Base-by-base conservation (phyloP, 64 coral and sea anemone species). In the Montipora foliosa region DNA sequence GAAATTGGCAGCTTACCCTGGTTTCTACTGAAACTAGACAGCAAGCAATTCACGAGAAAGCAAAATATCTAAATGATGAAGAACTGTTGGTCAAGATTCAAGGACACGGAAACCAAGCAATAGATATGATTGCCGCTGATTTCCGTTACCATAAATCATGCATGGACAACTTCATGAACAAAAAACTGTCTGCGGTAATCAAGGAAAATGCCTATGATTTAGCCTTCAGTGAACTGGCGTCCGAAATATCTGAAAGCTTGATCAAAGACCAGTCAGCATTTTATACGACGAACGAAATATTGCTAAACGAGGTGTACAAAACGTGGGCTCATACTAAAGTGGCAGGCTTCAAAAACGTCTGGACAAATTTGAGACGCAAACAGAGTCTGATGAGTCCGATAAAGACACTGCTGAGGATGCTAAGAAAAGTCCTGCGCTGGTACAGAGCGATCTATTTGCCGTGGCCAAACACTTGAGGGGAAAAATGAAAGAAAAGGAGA, bases 71-170 rank as follows among this genome's bases (percentile, higher is more conserved):
- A 59, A 78, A 89, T 78, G 87, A 89, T 44, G 47, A 89, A 58
- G 87, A 79, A 55, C 75, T 89, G 87, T 70, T 89, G 51, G 50
- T 88, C 21, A 74, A 88, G 44, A 76, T 88, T 74, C 68, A 88
- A 88, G 87, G 87, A 5, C 55, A 88, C 55, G 87, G 70, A 73
- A 88, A 88, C 45, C 46, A 76, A 47, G 49, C 67, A 20, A 88
- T 88, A 48, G 87, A 88, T 58, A 88, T 88, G 87, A 88, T 75
- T 88, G 87, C 87, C 48, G 29, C 87, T 52, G 70, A 88, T 71
- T 88, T 88, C 55, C 67, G 70, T 20, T 88, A 88, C 49, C 87
- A 88, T 50, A 88, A 88, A 88, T 88, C 87, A 47, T 88, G 87
- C 73, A 88, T 88, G 73, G 87, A 88, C 73, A 88, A 47, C 49